Base-by-base conservation (phyloP, 2,113 vertebrate genomes). In the Saimiri boliviensis region DNA sequence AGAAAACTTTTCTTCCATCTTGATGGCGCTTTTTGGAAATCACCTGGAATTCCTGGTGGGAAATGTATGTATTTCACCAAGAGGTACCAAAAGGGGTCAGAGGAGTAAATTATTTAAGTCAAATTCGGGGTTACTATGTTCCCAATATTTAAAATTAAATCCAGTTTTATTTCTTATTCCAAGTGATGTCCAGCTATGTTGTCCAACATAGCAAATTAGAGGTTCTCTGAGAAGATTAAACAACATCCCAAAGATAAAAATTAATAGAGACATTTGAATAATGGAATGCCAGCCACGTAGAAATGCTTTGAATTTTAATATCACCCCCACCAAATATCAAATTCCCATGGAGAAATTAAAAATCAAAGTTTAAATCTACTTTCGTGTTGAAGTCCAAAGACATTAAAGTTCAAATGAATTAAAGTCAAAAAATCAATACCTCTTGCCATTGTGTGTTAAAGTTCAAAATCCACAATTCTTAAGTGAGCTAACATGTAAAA, bases 291-390 rank as follows among this genome's bases (percentile, higher is more conserved):
- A 92, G 54, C 58, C 52, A 60, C 47, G n/a, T n/a, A 60, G 87
- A 90, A 45, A 90, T 58, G 52, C 73, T 84, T 63, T 1, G 6
- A 91, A 89, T 95, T 70, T 91, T 70, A 96, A 95, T 66, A 40
- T 42, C 73, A 93, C 52, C 35, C 56, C 56, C 49, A 86, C 54
- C 82, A 96, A 94, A 86, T 88, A 84, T 11, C 45, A 93, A 60
- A 93, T 95, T 92, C 92, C 93, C 92, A 82, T 77, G 63, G 90
- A 97, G 71, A 96, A 96, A 96, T 97, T 95, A 93, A 88, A 93
- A 95, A 93, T 92, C 95, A 87, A 96, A 97, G 84, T 87, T 89
- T 81, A 94, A 97, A 94, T 92, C 87, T 84, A 63, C 81, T 95
- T 97, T 97, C 71, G 77, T 96, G 84, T 87, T 96, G 76, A 95